Evolutionary conservation across 2,888 invertebrate genomes (phyloP), one percentile per base, ranked within the genome.

Genomic region (Heteromurus nitidus): DNA sequence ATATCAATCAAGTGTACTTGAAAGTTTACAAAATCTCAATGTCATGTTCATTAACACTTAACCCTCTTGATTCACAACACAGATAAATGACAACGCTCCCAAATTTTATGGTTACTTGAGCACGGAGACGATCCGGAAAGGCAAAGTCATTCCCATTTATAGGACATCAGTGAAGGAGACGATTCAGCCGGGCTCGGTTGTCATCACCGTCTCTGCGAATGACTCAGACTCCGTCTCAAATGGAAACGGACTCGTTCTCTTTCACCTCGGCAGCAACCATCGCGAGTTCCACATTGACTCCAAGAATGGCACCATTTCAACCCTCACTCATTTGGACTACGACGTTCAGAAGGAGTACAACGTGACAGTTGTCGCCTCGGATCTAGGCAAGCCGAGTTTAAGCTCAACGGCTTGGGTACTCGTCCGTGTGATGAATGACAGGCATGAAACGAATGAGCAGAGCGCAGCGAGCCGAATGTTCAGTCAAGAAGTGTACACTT

Each of bases 171-270:
- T 95, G 20, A 92, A 93, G 84, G 94, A 96, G 88, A 94, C 95
- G 88, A 92, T 93, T 16, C 93, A 93, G 2, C 91, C 94, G 0
- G 95, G 96, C 11, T 72, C 88, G 47, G 90, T 93, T 58, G 93
- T 96, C 0, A 92, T 93, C 0, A 93, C 92, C 89, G 92, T 96
- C 1, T 93, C 92, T 82, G 96, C 96, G 0, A 95, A 95, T 85
- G 96, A 96, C 89, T 93, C 94, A 16, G 96, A 96, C 88, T 95
- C 95, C 86, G 90, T 93, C 55, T 94, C 95, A 0, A 95, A 96
- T 88, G 96, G 96, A n/a, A 96, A 96, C 88, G 83, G 87, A 11
- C 80, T 87, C 16, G 86, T 87, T 20, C 81, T 87, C 31, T 86
- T 87, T 73, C 87, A 87, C 67, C 60, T 87, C 58, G 85, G 72